Base-by-base conservation (phyloP, 2,797 vertebrate species). In the Zenarchopterus dispar region DNA sequence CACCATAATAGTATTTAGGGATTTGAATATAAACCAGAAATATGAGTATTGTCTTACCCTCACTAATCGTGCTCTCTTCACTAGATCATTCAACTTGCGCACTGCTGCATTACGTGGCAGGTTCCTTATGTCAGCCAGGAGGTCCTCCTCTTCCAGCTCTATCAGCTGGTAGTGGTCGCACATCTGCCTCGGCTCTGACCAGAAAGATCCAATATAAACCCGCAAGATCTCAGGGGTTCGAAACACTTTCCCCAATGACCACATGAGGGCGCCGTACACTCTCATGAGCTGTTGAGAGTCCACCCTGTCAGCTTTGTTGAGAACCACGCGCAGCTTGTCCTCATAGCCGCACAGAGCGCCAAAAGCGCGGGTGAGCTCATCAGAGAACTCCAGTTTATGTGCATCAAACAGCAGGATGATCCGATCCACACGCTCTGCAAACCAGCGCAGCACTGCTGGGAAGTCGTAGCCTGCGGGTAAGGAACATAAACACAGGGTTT, bases 181-280 rank as follows among this genome's bases (percentile, higher is more conserved):
- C 66, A 83, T 84, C 42, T 92, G 93, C 19, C 96, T 92, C 0
- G 95, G 96, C 82, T 97, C 92, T 1, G 95, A 91, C 96, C 96
- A 97, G 91, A 98, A 96, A 65, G 96, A 97, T 10, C 95, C 96
- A 0, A 97, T 94, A 89, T 95, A 96, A 81, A 97, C 94, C 1
- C 95, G 86, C 75, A 97, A 84, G 36, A 98, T 95, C 84, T 98
- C 96, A 0, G 96, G 96, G 1, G 96, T 96, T 70, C 87, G 86
- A 78, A 98, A 95, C 76, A 95, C 96, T 83, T 96, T 97, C 15
- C 96, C 96, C 73, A 98, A 86, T 0, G 95, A 95, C 96, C 96
- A 98, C 96, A 98, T 96, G 86, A 97, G 93, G 51, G 96, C 94
- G 0, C 96, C 96, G 0, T 97, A 97, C 59, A 97, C 96, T 2